A percentile compares a stretch with the other conserved stretches of the same genome.
These are phyloP conservation scores for Ormyrus labotus DNA, from an alignment of 2,888 invertebrate species.

Conservation along the genomic window DNA sequence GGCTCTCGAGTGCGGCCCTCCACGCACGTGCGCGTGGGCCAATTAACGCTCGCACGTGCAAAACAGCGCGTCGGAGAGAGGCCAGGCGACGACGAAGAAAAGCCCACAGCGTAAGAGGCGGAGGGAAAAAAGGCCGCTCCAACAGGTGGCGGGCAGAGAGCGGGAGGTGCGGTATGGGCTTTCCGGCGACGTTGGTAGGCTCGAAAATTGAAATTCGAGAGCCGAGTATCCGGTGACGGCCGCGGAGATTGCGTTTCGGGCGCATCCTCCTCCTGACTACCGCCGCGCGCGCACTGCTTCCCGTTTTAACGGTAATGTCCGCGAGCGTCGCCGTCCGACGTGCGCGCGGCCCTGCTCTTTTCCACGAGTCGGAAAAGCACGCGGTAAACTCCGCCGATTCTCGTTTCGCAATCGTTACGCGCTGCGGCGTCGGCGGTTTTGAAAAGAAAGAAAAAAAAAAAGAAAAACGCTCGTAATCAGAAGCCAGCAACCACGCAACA, in stretches of 20 bases:
- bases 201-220: conserved; percentile 44
- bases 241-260: conserved; percentile 29
- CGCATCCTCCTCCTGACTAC: background rate
- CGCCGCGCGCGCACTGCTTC: background rate
- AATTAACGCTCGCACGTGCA: too few species aligned
- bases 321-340: background rate
- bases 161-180: background rate
- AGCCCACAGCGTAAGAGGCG: background rate
- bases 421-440: too few species aligned
- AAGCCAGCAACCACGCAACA: too few species aligned
- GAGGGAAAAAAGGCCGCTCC: background rate
- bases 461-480: background rate
- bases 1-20: too few species aligned
- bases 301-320: background rate
- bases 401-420: too few species aligned
- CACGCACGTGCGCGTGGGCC: too few species aligned
- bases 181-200: background rate
- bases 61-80: too few species aligned
- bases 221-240: conserved; percentile 35
- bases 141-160: conserved; percentile 47
- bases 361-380: background rate
- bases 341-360: background rate
- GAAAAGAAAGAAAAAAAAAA: too few species aligned
- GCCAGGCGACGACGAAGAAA: too few species aligned
- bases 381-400: too few species aligned